Conservation (phyloP, 1,140 invertebrate species). For the Trinorchestia longiramus region DNA sequence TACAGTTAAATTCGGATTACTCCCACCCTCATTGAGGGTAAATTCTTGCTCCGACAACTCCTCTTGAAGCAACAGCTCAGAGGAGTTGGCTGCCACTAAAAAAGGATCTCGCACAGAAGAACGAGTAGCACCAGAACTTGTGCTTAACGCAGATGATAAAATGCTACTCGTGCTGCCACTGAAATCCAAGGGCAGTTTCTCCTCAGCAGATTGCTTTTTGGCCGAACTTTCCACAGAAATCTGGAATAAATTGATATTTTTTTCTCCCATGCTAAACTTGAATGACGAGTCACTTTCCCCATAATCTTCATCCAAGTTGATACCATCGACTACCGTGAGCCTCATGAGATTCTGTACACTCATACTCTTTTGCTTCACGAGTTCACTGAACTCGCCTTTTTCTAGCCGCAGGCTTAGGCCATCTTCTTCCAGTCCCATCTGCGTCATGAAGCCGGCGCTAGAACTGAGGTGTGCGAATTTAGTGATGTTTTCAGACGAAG, state of each 20-base stretch:
- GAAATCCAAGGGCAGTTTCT: background rate
- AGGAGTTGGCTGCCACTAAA: conserved; percentile 53
- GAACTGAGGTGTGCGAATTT: conserved; percentile 13
- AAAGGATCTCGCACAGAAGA: conserved; percentile 39
- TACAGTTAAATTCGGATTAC: background rate
- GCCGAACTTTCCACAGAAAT: background rate
- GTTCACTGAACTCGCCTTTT: conserved; percentile 77
- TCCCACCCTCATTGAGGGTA: background rate
- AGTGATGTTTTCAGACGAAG: background rate
- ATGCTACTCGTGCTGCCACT: conserved; percentile 19
- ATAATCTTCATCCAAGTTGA: conserved; percentile 49
- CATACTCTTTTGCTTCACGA: conserved; percentile 80
- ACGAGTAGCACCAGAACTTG: background rate
- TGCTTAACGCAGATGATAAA: background rate
- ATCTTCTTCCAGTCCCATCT: conserved; percentile 74
- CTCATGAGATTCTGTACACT: conserved; percentile 82
- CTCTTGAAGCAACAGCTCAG: conserved; percentile 37
- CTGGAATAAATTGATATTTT: background rate
- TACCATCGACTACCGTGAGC: conserved; percentile 74
- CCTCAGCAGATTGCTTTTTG: background rate
- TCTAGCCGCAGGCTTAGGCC: conserved; percentile 77
- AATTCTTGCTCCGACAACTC: background rate
- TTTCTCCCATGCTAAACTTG: conserved; percentile 43
- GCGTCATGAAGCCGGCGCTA: conserved; percentile 26
- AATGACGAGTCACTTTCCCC: conserved; percentile 28